Percentiles rank a stretch among this genome's conserved stretches.
phyloP scores from a whole-genome alignment of 2,888 invertebrate genomes.

The Stenichneumon culpator region DNA sequence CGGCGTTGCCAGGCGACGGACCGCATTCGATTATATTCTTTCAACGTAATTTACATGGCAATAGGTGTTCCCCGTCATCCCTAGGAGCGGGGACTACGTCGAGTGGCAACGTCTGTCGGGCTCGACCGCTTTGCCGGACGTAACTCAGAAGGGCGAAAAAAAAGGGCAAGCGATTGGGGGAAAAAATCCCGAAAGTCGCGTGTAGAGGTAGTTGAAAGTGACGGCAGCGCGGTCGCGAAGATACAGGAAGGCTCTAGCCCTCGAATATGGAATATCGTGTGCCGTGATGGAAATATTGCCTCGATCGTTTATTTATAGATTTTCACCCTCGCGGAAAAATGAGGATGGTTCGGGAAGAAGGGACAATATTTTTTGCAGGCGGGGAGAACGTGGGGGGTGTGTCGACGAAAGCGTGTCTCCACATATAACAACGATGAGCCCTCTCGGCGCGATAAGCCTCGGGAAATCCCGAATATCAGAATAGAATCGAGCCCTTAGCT shows the following conservation, averaged over 20 bases:
- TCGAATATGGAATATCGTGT: slow-evolving; percentile 25
- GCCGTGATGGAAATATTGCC: slow-evolving; percentile 25
- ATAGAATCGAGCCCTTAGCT: slow-evolving; percentile 7
- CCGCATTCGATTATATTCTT: slow-evolving; percentile 49
- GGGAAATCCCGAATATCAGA: slow-evolving; percentile 22
- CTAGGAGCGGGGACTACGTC: slow-evolving; percentile 19
- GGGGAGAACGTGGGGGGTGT: too few relatives aligned
- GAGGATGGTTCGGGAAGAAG: neutral
- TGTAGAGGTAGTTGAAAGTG: slow-evolving; percentile 25
- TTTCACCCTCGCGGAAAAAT: slow-evolving; percentile 14
- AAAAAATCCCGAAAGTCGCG: slow-evolving; percentile 46
- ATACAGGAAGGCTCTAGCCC: neutral
- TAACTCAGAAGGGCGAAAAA: slow-evolving; percentile 12
- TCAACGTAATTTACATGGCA: slow-evolving; percentile 54
- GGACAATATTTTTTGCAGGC: slow-evolving; percentile 16
- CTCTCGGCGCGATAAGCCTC: slow-evolving; percentile 4
- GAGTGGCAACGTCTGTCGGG: slow-evolving; percentile 20
- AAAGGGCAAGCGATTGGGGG: slow-evolving; percentile 26
- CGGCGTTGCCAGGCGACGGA: slow-evolving; percentile 1
- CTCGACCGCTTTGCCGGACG: neutral
- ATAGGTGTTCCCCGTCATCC: slow-evolving; percentile 7
- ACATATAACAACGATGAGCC: slow-evolving; percentile 30
- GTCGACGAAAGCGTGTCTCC: slow-evolving; percentile 19
- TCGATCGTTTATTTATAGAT: slow-evolving; percentile 53
- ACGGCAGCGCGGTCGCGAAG: slow-evolving; percentile 8